These are phyloP conservation scores for Conops quadrifasciatus DNA, from an alignment of 2,888 invertebrate genomes.

Conservation along the genomic window DNA sequence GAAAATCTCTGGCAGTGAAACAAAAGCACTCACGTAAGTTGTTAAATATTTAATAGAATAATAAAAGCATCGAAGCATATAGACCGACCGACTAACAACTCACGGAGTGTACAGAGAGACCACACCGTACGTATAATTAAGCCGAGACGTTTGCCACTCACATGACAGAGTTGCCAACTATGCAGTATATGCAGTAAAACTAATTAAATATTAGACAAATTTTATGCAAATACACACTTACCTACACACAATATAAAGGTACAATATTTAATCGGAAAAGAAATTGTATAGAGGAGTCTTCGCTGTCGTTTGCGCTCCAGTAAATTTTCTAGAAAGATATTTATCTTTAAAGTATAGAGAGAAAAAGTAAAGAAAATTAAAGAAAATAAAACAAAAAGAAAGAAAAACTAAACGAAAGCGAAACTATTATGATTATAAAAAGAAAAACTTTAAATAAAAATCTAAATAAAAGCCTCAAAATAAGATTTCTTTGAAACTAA, in stretches of 20 bases:
- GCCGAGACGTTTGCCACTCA: background rate
- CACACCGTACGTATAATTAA: background rate
- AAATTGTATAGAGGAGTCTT: background rate
- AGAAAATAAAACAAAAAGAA: background rate
- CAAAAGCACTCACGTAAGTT: background rate
- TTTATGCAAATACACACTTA: conserved; percentile 21
- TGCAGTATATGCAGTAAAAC: background rate
- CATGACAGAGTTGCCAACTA: conserved; percentile 13
- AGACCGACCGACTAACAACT: background rate
- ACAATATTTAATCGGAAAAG: background rate
- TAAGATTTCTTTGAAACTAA: no score
- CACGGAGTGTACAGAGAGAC: background rate
- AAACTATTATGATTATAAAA: background rate
- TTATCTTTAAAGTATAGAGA: background rate
- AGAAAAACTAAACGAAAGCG: background rate
- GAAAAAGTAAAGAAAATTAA: background rate
- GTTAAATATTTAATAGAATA: conserved; percentile 5
- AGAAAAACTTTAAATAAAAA: no score
- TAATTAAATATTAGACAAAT: conserved; percentile 29
- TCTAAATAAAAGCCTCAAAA: no score
- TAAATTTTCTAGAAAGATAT: background rate
- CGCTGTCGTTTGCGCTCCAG: background rate
- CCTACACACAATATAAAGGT: no score
- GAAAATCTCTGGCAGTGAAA: background rate
- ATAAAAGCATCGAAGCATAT: background rate